Percentiles rank a stretch among this genome's conserved stretches.
These are phyloP conservation scores for Emydura subglobosa DNA, from an alignment of 2,113 vertebrate genomes.

Conservation along the genomic window DNA sequence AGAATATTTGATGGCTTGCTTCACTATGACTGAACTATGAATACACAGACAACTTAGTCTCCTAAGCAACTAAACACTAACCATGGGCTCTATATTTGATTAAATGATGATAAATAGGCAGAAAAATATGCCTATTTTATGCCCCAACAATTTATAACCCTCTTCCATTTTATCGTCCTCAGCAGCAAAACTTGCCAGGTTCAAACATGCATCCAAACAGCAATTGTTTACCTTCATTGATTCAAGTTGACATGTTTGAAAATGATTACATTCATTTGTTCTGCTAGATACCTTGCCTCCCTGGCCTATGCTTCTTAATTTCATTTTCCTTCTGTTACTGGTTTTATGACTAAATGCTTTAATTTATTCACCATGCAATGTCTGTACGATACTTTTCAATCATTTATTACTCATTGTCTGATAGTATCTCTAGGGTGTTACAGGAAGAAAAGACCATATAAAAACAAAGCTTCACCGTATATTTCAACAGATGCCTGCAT, in stretches of 20 bases:
- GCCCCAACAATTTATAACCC: slow-evolving; percentile 70
- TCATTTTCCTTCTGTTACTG: slow-evolving; percentile 68
- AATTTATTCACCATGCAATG: slow-evolving; percentile 75
- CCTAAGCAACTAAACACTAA: slow-evolving; percentile 47
- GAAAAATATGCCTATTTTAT: slow-evolving; percentile 73
- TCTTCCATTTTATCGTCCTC: slow-evolving; percentile 63
- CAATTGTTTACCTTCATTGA: slow-evolving; percentile 73
- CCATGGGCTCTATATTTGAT: slow-evolving; percentile 70
- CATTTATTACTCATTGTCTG: slow-evolving; percentile 55
- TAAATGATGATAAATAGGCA: slow-evolving; percentile 74
- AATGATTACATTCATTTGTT: slow-evolving; percentile 72
- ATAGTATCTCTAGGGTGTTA: slow-evolving; percentile 22
- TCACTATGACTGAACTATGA: slow-evolving; percentile 38
- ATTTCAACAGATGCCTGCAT: slow-evolving; percentile 61
- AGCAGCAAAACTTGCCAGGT: slow-evolving; percentile 53
- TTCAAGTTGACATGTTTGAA: slow-evolving; percentile 59
- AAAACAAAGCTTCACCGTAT: slow-evolving; percentile 46
- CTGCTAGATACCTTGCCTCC: slow-evolving; percentile 67
- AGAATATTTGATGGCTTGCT: slow-evolving; percentile 73
- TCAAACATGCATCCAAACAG: slow-evolving; percentile 57
- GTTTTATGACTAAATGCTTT: slow-evolving; percentile 77
- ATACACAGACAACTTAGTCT: slow-evolving; percentile 59
- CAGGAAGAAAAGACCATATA: slow-evolving; percentile 34
- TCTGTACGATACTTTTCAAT: slow-evolving; percentile 37
- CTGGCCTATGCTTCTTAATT: slow-evolving; percentile 69